Evolutionary conservation across 2,888 invertebrate genomes (phyloP), one percentile per base, ranked within the genome.

Genomic region (Pollenia labialis): DNA sequence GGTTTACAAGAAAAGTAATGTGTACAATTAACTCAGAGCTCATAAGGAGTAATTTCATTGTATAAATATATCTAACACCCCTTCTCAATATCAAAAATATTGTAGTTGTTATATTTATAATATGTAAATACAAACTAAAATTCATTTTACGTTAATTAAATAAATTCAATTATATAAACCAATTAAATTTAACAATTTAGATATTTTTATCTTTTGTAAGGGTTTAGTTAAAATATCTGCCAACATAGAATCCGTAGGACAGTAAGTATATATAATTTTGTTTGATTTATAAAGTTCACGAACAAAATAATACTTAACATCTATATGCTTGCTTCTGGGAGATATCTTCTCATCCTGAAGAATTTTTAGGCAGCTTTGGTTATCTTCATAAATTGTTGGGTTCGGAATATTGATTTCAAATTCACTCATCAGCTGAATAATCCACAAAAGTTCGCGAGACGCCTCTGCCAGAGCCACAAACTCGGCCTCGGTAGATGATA

Each of bases 251-350:
- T 23, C 18, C 2, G 18, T 23, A 23, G 18, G 18, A 23, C 18
- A 23, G 18, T 23, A 23, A 23, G 18, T 23, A 23, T 12, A 50
- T 62, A 60, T 52, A 12, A 40, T 71, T n/a, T 54, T 12, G 11
- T 6, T 14, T 32, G 42, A 60, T 42, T 14, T 62, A 7, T 16
- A 62, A 42, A 42, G 32, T 12, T 77, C 66, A 4, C 68, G 18
- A 44, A 72, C 14, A 46, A 54, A 81, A 48, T 64, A 82, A 18
- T 82, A 82, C n/a, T 82, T 76, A 2, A 82, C 76, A n/a, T 82
- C 68, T 23, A 23, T 76, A 14, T 82, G 71, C 42, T 68, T 76
- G 14, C 52, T 82, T 18, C 64, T 62, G 1, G 62, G 54, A 7
- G 32, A 69, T 46, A 82, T 48, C 18, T 68, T 82, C n/a, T 75